These are phyloP conservation scores for Vandiemenella viatica DNA, from an alignment of 2,888 invertebrate genomes.

Conservation along the genomic window DNA sequence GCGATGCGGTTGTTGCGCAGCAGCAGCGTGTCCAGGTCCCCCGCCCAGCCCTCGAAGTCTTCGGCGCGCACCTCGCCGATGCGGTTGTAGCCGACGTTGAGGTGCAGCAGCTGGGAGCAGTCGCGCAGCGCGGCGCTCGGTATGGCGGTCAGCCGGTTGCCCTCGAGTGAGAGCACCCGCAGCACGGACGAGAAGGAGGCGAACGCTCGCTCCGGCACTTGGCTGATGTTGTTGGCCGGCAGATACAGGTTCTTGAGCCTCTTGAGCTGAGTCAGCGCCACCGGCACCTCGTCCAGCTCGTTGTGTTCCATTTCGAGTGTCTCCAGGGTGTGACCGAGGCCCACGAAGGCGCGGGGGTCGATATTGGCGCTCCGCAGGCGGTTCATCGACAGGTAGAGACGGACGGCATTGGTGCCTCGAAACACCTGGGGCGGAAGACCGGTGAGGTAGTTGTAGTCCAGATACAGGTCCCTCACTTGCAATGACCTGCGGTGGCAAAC, in stretches of 20 bases:
- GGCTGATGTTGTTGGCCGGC: constrained; percentile 21
- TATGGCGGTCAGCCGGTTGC: constrained; percentile 21
- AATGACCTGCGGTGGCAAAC: too few relatives aligned
- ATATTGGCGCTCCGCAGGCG: constrained; percentile 17
- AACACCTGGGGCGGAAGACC: constrained; percentile 24
- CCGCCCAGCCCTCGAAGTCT: constrained; percentile 19
- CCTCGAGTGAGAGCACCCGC: constrained; percentile 19
- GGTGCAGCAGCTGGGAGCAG: constrained; percentile 24
- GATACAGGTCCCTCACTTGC: constrained; percentile 24
- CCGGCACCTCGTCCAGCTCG: constrained; percentile 17
- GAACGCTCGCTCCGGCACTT: constrained; percentile 19
- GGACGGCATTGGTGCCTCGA: constrained; percentile 22
- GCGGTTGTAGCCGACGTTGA: constrained; percentile 25
- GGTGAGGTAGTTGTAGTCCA: constrained; percentile 27
- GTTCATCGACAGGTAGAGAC: constrained; percentile 23
- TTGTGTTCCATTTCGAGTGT: constrained; percentile 21
- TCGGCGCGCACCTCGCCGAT: constrained; percentile 19
- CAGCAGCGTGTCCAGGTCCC: constrained; percentile 24
- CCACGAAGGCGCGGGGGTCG: constrained; percentile 22
- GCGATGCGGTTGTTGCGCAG: constrained; percentile 25
- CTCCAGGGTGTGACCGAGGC: constrained; percentile 20
- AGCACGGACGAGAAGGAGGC: constrained; percentile 19
- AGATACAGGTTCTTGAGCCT: constrained; percentile 21
- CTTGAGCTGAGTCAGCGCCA: constrained; percentile 19
- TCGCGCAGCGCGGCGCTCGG: constrained; percentile 20